phyloP scores from a whole-genome alignment of 53 echinoderm and acorn worm genomes.

The Zoroaster sp. region DNA sequence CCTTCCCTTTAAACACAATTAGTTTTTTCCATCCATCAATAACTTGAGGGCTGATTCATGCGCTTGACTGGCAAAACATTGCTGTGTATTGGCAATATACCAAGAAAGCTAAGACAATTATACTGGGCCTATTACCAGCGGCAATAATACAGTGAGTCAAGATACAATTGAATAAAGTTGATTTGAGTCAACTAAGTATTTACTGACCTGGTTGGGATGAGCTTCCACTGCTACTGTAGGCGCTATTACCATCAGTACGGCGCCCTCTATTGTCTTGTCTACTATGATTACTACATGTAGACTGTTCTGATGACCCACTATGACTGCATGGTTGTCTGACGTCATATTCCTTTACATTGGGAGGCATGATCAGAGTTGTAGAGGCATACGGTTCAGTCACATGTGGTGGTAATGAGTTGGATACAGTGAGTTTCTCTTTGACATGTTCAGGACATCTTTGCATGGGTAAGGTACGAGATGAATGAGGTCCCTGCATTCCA shows the following conservation, averaged over 20 bases:
- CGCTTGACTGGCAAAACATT: too few relatives aligned
- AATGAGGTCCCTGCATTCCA: constrained; percentile 41
- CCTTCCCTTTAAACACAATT: too few relatives aligned
- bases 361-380: constrained; percentile 75
- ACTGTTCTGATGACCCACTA: constrained; percentile 50
- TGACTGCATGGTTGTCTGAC: constrained; percentile 39
- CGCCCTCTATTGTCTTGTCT: constrained; percentile 22
- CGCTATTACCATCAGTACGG: background rate
- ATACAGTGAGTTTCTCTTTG: constrained; percentile 35
- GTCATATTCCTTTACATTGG: constrained; percentile 10
- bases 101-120: too few relatives aligned
- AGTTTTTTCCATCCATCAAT: too few relatives aligned
- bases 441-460: constrained; percentile 35
- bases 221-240: constrained; percentile 49
- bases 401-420: constrained; percentile 50
- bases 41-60: too few relatives aligned
- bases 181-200: background rate
- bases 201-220: constrained; percentile 37
- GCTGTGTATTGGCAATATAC: too few relatives aligned
- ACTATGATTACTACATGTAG: background rate
- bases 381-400: constrained; percentile 95
- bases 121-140: too few relatives aligned
- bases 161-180: too few relatives aligned
- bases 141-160: too few relatives aligned
- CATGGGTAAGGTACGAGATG: constrained; percentile 52